Evolutionary conservation across 2,113 vertebrate genomes (phyloP), one percentile per base, ranked within the genome.

Genomic region (Galeopterus variegatus): DNA sequence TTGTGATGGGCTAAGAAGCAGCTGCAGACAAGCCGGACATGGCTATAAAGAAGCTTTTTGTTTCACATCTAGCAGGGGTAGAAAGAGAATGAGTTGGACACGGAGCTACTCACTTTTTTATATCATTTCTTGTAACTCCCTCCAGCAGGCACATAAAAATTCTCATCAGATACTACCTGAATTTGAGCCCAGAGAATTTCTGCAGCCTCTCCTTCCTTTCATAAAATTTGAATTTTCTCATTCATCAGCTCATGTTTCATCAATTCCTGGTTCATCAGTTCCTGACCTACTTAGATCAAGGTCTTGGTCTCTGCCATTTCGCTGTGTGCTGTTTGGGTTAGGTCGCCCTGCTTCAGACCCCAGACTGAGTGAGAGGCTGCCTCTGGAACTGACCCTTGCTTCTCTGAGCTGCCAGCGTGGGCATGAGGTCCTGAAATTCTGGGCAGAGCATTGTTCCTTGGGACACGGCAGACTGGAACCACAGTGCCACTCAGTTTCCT

Each of bases 121-220:
- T 14, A 24, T 48, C 31, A 70, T 65, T 79, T 82, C 12, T 89
- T 19, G 2, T 28, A 62, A 70, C 48, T 91, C 45, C 54, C 18
- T n/a, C 8, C 21, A 48, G 65, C 1, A 64, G 90, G 58, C n/a
- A 24, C 28, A n/a, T 64, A 28, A 64, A 90, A 72, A 24, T 1
- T 65, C 67, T 70, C 31, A 72, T 88, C 36, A 83, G 45, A 41
- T 65, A 48, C 17, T 21, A 64, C n/a, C 26, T 65, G 69, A 90
- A 65, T 56, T 94, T 33, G 54, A 65, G 79, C 23, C 60, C 31
- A 77, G 70, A 62, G 6, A 62, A 73, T 67, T 70, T 96, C 54
- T 77, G n/a, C 45, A 88, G 72, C 76, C 64, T 93, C 58, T 64
- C 21, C 10, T 31, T 94, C 18, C 26, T 93, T 90, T 88, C 28